Evolutionary conservation across 2,113 vertebrate genomes (phyloP), one percentile per base, ranked within the genome.

Genomic region (Otus sunia): DNA sequence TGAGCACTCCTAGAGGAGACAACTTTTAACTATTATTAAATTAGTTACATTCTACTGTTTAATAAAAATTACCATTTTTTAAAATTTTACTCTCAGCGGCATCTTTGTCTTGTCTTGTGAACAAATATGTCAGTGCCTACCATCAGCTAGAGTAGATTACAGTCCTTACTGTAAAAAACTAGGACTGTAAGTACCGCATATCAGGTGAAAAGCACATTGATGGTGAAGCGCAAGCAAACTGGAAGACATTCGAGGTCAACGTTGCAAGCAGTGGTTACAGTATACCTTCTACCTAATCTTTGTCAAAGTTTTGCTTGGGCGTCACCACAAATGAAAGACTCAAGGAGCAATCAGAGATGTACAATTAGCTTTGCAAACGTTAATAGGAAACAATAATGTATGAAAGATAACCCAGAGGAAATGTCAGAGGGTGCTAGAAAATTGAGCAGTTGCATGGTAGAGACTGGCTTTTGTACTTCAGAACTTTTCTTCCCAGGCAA

Each of bases 191-290:
- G 32, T 68, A 17, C 30, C 43, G 15, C 25, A 19, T 17, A 60
- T 25, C 23, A 63, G 20, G 7, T 64, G 29, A 19, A 75, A 85
- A 72, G 21, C 39, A 36, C 8, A 20, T 1, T 6, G 27, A 17
- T 52, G 29, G 11, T 86, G 45, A 79, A 39, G 53, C 39, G 15
- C 37, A 47, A 49, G 21, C 34, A 60, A 59, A 52, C 55, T 63
- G 37, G 32, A 85, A 78, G 56, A 55, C 9, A 2, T 62, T 43
- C 0, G 5, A 41, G 36, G 41, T 92, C 34, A 62, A 4, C 0
- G 0, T 49, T 52, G 34, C 72, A 92, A 76, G 49, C 36, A 80
- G 58, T 56, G 67, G 45, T 69, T 36, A 58, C 36, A 56, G 26
- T 49, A 34, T 43, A 45, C 30, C 30, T 93, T 52, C 58, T 56